Evolutionary conservation across 2,797 vertebrate species (phyloP), one percentile per base, ranked within the genome.

Genomic region (Enteromius paludinosus): DNA sequence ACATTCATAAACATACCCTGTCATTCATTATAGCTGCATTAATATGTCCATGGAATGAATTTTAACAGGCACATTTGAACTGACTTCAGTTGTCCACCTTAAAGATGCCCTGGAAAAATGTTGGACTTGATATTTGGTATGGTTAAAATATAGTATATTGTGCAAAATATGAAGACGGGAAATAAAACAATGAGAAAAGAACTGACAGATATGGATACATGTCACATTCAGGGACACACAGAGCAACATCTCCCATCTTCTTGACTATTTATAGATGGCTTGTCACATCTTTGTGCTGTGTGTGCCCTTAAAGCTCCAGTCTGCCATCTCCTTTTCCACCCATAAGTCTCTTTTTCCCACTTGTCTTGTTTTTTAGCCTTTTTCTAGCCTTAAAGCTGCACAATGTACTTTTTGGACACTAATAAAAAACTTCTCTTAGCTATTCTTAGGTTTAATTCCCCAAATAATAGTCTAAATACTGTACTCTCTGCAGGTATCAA

Each of bases 261-360:
- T 73, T 73, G 28, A 73, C 30, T 73, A 73, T 73, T 73, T 73
- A 72, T 72, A 72, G 70, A 72, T 52, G 28, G 14, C 47, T n/a
- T 52, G 69, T 52, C 28, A 35, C 15, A 72, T 33, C 28, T 52
- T 18, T 72, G 70, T 72, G 5, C 10, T 35, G 18, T n/a, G 28
- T 52, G 70, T 72, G 33, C 47, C 18, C 47, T 35, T 54, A 35
- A 35, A 8, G 11, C 18, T 72, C 18, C 15, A 0, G n/a, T 73
- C 70, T 72, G 45, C 17, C 28, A 5, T 47, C 15, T 52, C 9
- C 17, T 49, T 20, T 49, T 71, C 5, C 8, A 28, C 17, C 43
- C 17, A 33, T 33, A 72, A 52, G 17, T 52, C 10, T 52, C 10
- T 49, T 49, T 56, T 45, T 49, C 45, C 18, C 28, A 7, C 45